Percentiles rank a stretch among this genome's conserved stretches.
Evolutionary conservation across 1,140 invertebrate genomes (phyloP).

Genomic region (Drosophila sp.): DNA sequence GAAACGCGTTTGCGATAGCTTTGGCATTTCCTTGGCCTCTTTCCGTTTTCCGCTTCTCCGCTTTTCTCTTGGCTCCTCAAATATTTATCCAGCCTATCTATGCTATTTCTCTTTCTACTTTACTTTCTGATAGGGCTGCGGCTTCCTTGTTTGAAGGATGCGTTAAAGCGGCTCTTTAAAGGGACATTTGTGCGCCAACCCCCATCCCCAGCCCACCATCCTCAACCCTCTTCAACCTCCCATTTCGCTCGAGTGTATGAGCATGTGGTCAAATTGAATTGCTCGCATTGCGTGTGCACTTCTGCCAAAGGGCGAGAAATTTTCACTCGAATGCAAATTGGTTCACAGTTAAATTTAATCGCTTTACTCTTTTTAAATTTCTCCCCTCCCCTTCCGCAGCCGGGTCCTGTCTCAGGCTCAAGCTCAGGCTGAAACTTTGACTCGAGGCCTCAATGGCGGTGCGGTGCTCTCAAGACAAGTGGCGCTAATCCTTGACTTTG

Average conservation of each 20-base stretch:
- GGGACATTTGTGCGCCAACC: neutral
- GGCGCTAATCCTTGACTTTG: conserved; percentile 83
- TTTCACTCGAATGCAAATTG: conserved; percentile 58
- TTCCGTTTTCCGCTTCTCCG: conserved; percentile 65
- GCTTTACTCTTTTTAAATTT: conserved; percentile 65
- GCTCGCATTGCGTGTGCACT: conserved; percentile 52
- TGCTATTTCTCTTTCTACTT: conserved; percentile 3
- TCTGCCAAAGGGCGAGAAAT: neutral
- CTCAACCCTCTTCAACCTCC: neutral
- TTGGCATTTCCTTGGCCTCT: conserved; percentile 81
- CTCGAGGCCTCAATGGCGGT: conserved; percentile 26
- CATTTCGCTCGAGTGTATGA: neutral
- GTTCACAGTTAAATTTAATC: conserved; percentile 71
- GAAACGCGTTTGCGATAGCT: conserved; percentile 81
- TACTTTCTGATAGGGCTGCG: neutral
- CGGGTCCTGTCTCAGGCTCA: neutral
- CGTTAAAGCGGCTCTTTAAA: conserved; percentile 50
- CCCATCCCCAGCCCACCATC: no score
- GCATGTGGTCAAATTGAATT: conserved; percentile 68
- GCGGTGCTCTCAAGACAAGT: conserved; percentile 72
- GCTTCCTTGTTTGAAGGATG: conserved; percentile 29
- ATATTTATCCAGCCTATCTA: conserved; percentile 16
- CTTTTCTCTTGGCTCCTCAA: conserved; percentile 40
- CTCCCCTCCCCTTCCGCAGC: neutral
- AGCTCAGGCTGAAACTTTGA: neutral